Evolutionary conservation across 2,113 vertebrate genomes (phyloP).

Genomic region (Vicugna pacos): DNA sequence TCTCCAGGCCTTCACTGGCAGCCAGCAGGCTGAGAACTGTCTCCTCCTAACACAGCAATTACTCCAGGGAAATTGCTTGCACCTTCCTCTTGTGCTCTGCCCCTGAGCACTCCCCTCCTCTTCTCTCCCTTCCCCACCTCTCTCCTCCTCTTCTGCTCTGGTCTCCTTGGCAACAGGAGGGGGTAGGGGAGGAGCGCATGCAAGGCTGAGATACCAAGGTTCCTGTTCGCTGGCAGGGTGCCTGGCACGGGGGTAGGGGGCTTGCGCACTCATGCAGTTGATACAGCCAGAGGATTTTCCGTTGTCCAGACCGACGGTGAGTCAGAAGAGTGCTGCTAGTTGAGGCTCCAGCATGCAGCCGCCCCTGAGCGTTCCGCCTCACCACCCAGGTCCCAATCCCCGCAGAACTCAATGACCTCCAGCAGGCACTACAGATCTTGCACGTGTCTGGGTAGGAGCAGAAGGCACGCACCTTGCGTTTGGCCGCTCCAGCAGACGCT

Average conservation of each 20-base stretch:
- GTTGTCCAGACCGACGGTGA: conserved; percentile 97
- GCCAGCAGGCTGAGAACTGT: conserved; percentile 25
- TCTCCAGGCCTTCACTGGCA: background rate
- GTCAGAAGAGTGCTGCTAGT: conserved; percentile 97
- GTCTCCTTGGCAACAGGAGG: background rate
- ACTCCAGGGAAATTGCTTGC: conserved; percentile 70
- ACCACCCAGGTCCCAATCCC: conserved; percentile 93
- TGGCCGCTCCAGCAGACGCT: conserved; percentile 91
- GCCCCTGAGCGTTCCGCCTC: conserved; percentile 6
- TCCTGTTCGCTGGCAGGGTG: background rate
- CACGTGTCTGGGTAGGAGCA: conserved; percentile 94
- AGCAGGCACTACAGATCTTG: conserved; percentile 94
- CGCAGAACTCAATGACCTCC: conserved; percentile 95
- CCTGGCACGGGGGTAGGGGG: no score
- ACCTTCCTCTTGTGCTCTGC: conserved; percentile 39
- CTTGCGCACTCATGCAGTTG: conserved; percentile 91
- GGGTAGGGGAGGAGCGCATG: background rate
- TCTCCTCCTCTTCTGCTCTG: background rate
- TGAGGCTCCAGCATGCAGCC: conserved; percentile 91
- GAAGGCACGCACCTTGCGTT: conserved; percentile 97
- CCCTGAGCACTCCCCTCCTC: background rate
- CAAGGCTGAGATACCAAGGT: background rate
- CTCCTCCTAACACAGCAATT: conserved; percentile 72
- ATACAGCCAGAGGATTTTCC: conserved; percentile 98
- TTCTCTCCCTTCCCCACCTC: background rate